Percentiles rank a stretch among this genome's conserved stretches.
These are phyloP conservation scores for Pararge aegeria DNA, from an alignment of 1,140 invertebrate species.

Conservation along the genomic window DNA sequence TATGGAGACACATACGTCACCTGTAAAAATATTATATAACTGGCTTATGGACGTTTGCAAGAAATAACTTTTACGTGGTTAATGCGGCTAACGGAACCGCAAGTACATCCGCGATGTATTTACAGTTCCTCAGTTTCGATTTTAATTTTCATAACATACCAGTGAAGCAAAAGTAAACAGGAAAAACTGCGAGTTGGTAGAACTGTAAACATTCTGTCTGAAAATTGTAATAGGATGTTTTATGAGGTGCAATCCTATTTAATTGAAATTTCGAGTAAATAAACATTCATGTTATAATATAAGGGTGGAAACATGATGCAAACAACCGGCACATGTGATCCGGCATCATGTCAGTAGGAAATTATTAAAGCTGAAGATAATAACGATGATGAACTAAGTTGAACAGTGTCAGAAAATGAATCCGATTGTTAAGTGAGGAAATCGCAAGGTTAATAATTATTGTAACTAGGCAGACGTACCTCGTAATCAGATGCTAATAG, in stretches of 20 bases:
- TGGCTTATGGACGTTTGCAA: neutral
- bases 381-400: no score
- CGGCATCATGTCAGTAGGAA: no score
- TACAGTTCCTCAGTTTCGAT: neutral
- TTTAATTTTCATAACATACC: neutral
- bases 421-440: no score
- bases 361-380: no score
- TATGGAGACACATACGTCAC: no score
- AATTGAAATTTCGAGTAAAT: neutral
- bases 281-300: no score
- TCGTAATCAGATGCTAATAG: no score
- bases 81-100: neutral
- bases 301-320: no score
- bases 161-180: neutral
- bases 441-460: no score
- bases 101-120: neutral
- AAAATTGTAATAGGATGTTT: neutral
- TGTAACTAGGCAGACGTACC: no score
- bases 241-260: neutral
- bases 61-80: neutral
- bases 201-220: conserved; percentile 1
- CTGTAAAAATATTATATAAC: neutral
- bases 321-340: no score
- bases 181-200: neutral
- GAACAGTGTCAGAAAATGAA: no score